These are phyloP conservation scores for Drosophila ficusphila DNA, from an alignment of 1,140 invertebrate species.

Conservation along the genomic window DNA sequence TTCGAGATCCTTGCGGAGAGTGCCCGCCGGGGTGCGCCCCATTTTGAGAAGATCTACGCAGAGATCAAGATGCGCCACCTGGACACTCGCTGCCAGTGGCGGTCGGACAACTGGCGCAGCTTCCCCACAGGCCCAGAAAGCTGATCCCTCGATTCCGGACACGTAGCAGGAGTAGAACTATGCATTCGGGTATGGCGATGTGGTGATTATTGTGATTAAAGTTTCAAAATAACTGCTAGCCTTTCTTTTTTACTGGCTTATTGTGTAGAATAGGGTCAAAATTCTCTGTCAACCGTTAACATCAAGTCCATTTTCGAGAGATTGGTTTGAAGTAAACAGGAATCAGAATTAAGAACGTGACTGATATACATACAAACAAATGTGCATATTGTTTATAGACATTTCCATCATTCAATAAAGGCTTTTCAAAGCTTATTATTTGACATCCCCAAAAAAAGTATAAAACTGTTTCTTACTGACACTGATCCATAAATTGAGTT, in stretches of 20 bases:
- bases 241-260: not conserved
- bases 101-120: constrained; percentile 49
- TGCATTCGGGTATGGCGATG: not conserved
- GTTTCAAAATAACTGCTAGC: not conserved
- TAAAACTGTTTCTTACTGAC: too few relatives aligned
- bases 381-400: not conserved
- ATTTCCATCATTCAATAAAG: constrained; percentile 3
- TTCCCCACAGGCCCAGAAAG: constrained; percentile 6
- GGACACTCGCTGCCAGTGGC: constrained; percentile 44
- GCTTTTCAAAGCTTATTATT: not conserved
- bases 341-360: not conserved
- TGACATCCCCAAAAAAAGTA: not conserved
- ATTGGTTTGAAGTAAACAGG: not conserved
- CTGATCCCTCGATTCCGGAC: not conserved
- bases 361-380: constrained; percentile 5
- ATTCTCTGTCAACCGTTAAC: not conserved
- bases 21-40: constrained; percentile 13
- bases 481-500: not conserved
- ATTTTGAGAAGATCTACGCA: constrained; percentile 62
- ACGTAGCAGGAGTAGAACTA: not conserved
- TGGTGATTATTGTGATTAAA: not conserved
- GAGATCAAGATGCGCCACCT: constrained; percentile 59
- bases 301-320: not conserved
- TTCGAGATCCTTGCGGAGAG: constrained; percentile 62
- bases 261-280: not conserved